A percentile compares a stretch with the other conserved stretches of the same genome.
Evolutionary conservation across 2,113 vertebrate species (phyloP).

Genomic region (Pithys albifrons): DNA sequence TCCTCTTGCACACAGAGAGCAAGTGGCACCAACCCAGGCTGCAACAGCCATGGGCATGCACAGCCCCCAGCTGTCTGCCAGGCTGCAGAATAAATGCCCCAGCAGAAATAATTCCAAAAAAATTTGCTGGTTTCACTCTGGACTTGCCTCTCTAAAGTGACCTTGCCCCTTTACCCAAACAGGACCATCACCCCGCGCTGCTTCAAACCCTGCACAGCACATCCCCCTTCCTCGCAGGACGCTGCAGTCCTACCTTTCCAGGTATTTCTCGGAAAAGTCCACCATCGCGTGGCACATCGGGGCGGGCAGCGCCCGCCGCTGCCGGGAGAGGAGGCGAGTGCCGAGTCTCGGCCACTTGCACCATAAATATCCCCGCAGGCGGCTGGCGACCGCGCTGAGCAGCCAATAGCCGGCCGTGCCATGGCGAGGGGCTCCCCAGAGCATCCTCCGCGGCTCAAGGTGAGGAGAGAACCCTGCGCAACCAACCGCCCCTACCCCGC

Average conservation of each 20-base stretch:
- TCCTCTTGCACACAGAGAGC: neutral
- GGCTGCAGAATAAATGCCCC: neutral
- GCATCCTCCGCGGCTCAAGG: conserved; percentile 21
- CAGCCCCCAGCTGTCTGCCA: neutral
- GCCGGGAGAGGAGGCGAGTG: neutral
- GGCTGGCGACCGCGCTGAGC: conserved; percentile 41
- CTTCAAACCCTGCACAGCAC: neutral
- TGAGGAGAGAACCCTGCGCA: neutral
- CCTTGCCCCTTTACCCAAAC: neutral
- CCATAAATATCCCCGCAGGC: conserved; percentile 35
- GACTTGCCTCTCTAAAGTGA: neutral
- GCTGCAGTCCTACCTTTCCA: conserved; percentile 82
- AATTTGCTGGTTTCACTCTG: neutral
- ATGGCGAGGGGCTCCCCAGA: neutral
- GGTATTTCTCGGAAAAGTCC: conserved; percentile 87
- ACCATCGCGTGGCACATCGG: conserved; percentile 80
- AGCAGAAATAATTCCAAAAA: neutral
- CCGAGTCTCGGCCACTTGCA: neutral
- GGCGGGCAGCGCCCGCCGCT: neutral
- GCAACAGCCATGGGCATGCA: rapidly evolving
- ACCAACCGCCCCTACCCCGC: neutral
- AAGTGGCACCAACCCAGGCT: neutral
- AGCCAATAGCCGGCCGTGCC: conserved; percentile 73
- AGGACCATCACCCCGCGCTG: rapidly evolving
- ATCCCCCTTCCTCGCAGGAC: neutral